Conservation (phyloP, 2,113 vertebrate genomes). For the Periophthalmodon schlosseri region DNA sequence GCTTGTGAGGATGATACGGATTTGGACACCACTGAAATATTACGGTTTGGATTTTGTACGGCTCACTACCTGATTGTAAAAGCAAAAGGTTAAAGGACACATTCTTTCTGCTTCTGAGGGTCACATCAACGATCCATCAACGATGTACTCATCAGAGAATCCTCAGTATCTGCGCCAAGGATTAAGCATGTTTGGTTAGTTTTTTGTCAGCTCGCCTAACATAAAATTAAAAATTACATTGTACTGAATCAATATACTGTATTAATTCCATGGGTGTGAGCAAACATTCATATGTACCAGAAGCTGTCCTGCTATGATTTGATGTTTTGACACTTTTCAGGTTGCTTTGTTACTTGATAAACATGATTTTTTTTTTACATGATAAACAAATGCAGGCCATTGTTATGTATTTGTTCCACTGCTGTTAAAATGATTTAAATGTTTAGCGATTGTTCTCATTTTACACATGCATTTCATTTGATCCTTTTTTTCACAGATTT, state of each 20-base stretch:
- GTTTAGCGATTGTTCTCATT: conserved; percentile 22
- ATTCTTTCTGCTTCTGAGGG: conserved; percentile 32
- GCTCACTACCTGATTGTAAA: conserved; percentile 36
- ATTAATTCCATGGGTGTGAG: background rate
- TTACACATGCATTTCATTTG: background rate
- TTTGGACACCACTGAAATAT: conserved; percentile 38
- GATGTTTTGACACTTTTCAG: background rate
- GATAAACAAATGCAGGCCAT: conserved; percentile 31
- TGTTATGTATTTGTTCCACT: conserved; percentile 53
- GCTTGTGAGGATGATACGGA: conserved; percentile 58
- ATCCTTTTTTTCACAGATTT: background rate
- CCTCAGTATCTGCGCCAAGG: conserved; percentile 81
- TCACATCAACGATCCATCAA: conserved; percentile 46
- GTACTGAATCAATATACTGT: background rate
- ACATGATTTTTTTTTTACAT: conserved; percentile 15
- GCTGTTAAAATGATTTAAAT: conserved; percentile 48
- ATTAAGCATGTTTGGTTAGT: conserved; percentile 85
- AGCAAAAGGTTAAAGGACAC: conserved; percentile 37
- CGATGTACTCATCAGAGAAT: conserved; percentile 82
- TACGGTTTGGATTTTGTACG: conserved; percentile 50
- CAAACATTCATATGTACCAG: background rate
- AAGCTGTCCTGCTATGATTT: conserved; percentile 2
- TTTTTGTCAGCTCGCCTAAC: conserved; percentile 21
- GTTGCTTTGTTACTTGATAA: background rate
- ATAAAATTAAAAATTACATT: background rate